Evolutionary conservation across 2,888 invertebrate species (phyloP).

Genomic region (Tricholauxania praeusta): DNA sequence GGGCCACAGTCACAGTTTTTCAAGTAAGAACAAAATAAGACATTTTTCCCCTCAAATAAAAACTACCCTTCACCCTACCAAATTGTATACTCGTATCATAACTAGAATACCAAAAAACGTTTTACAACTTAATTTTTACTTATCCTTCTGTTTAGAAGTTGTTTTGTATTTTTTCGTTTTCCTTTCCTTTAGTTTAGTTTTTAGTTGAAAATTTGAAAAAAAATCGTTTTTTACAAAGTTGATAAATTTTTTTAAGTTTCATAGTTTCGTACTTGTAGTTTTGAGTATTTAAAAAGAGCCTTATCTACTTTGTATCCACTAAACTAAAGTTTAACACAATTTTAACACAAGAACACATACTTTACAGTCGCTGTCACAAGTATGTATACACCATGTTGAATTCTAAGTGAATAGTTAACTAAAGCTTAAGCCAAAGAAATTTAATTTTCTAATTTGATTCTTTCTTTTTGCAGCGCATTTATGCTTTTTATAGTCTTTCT

Average conservation of each 20-base stretch:
- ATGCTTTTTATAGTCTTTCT: too few species aligned
- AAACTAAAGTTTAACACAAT: slow-evolving; percentile 11
- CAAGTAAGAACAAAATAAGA: slow-evolving; percentile 79
- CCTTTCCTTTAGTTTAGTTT: slow-evolving; percentile 25
- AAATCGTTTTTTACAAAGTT: slow-evolving; percentile 6
- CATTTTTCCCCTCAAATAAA: slow-evolving; percentile 10
- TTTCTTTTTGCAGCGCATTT: too few species aligned
- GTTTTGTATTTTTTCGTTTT: slow-evolving; percentile 13
- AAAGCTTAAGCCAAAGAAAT: too few species aligned
- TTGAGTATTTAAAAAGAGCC: not conserved
- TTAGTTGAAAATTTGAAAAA: not conserved
- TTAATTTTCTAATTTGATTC: too few species aligned
- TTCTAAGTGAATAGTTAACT: too few species aligned
- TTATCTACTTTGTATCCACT: not conserved
- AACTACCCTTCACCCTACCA: not conserved
- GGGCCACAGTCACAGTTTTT: slow-evolving; percentile 97
- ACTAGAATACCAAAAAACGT: slow-evolving; percentile 11
- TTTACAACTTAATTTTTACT: not conserved
- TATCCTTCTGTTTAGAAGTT: slow-evolving; percentile 1
- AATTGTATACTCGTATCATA: not conserved
- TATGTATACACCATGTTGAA: slow-evolving; percentile 12
- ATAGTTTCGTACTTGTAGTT: slow-evolving; percentile 11
- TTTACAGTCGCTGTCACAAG: slow-evolving; percentile 14
- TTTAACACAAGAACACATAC: slow-evolving; percentile 5
- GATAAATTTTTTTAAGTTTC: slow-evolving; percentile 8